These are phyloP conservation scores for Neuroscelio doddi DNA, from an alignment of 2,888 invertebrate species.

Conservation along the genomic window DNA sequence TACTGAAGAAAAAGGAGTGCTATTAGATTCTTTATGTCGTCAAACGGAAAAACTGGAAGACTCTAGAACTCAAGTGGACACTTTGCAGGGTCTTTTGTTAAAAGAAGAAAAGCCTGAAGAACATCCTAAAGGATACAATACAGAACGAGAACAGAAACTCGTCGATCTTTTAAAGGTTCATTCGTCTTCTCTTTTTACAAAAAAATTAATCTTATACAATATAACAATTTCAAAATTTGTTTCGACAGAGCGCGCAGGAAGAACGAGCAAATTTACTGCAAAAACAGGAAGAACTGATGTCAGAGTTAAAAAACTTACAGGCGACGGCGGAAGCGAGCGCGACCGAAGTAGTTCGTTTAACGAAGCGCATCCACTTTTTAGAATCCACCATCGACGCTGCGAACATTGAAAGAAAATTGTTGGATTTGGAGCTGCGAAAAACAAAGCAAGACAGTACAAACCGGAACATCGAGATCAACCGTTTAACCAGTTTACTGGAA, in stretches of 20 bases:
- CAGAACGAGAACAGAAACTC: slow-evolving; percentile 86
- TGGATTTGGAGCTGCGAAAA: slow-evolving; percentile 82
- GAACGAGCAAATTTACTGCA: slow-evolving; percentile 82
- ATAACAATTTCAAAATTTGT: too few relatives aligned
- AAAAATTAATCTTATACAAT: too few relatives aligned
- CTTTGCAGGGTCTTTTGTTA: slow-evolving; percentile 84
- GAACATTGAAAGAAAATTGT: slow-evolving; percentile 82
- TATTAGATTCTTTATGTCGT: slow-evolving; percentile 91
- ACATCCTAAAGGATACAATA: slow-evolving; percentile 75
- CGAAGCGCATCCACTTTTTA: slow-evolving; percentile 80
- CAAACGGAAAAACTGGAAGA: slow-evolving; percentile 95
- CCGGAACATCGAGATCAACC: slow-evolving; percentile 85
- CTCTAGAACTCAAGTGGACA: slow-evolving; percentile 87
- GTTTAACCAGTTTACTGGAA: slow-evolving; percentile 84
- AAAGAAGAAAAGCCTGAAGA: slow-evolving; percentile 79
- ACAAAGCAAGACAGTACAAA: slow-evolving; percentile 84
- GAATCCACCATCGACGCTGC: slow-evolving; percentile 84
- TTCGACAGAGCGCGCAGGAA: slow-evolving; percentile 80
- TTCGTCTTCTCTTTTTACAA: too few relatives aligned
- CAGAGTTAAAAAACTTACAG: slow-evolving; percentile 80
- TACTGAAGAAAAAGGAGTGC: slow-evolving; percentile 90
- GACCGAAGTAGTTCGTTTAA: slow-evolving; percentile 78
- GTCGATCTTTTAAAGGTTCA: slow-evolving; percentile 88
- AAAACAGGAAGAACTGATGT: slow-evolving; percentile 86
- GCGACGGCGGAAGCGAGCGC: slow-evolving; percentile 76